phyloP scores from a whole-genome alignment of 2,113 vertebrate species.

The Neotoma lepida region DNA sequence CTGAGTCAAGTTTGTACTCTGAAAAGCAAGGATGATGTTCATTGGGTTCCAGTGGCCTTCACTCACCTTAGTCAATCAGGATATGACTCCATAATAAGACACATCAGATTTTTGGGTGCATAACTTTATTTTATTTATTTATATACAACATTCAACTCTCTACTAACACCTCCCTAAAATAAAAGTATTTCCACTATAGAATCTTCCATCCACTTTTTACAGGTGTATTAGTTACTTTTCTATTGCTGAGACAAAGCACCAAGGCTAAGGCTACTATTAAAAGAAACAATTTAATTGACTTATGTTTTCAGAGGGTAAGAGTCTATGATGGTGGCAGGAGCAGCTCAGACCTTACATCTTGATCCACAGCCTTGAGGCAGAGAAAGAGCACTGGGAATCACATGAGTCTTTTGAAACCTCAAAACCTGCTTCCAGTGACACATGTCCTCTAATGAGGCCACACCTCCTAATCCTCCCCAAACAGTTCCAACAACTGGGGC shows the following conservation, averaged over 20 bases:
- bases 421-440: background rate
- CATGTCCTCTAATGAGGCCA: background rate
- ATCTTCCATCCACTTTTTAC: background rate
- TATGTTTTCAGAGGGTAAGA: background rate
- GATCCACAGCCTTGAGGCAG: background rate
- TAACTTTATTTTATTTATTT: background rate
- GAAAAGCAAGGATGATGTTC: slow-evolving; percentile 5
- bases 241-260: background rate
- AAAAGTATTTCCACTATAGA: background rate
- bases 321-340: background rate
- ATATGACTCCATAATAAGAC: background rate
- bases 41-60: background rate
- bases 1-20: slow-evolving; percentile 11
- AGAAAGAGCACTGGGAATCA: background rate
- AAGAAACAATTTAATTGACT: background rate
- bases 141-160: background rate
- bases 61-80: background rate
- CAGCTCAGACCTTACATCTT: background rate
- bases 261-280: background rate
- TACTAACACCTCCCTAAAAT: background rate
- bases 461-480: background rate
- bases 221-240: background rate
- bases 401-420: background rate
- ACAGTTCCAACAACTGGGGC: background rate
- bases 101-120: background rate